Conservation (phyloP, 2,888 invertebrate genomes). For the Phymatocera aterrima region DNA sequence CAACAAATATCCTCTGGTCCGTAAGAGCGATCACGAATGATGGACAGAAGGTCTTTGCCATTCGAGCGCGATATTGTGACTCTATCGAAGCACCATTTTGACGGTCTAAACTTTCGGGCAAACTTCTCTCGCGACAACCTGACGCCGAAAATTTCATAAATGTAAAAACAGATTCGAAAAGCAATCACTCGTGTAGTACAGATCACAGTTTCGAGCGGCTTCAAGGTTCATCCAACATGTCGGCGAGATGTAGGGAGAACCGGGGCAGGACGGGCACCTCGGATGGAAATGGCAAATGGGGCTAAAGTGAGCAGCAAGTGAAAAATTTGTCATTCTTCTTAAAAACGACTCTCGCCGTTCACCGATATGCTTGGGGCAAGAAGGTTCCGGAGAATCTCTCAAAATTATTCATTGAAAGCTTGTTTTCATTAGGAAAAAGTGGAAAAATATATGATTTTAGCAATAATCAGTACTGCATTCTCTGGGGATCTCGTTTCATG, state of each 20-base stretch:
- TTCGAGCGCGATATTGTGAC: slow-evolving; percentile 17
- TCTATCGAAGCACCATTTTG: background rate
- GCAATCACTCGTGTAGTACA: background rate
- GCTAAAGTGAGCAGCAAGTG: too few species aligned
- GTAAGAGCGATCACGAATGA: slow-evolving; percentile 32
- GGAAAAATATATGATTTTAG: background rate
- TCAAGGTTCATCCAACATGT: too few species aligned
- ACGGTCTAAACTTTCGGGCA: background rate
- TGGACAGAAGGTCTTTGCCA: slow-evolving; percentile 29
- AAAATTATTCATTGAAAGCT: too few species aligned
- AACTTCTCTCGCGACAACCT: slow-evolving; percentile 10
- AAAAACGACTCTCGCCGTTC: too few species aligned
- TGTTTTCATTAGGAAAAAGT: too few species aligned
- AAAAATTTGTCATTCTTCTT: too few species aligned
- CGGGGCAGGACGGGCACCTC: too few species aligned
- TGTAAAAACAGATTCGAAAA: background rate
- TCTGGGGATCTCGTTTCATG: background rate
- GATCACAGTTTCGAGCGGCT: background rate
- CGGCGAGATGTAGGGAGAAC: too few species aligned
- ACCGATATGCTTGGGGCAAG: too few species aligned
- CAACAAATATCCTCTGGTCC: slow-evolving; percentile 31
- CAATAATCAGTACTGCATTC: background rate
- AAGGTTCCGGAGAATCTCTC: too few species aligned
- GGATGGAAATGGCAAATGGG: too few species aligned
- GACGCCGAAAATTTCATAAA: background rate